Conservation (phyloP, 2,888 invertebrate genomes). For the Neoscelio sp. region DNA sequence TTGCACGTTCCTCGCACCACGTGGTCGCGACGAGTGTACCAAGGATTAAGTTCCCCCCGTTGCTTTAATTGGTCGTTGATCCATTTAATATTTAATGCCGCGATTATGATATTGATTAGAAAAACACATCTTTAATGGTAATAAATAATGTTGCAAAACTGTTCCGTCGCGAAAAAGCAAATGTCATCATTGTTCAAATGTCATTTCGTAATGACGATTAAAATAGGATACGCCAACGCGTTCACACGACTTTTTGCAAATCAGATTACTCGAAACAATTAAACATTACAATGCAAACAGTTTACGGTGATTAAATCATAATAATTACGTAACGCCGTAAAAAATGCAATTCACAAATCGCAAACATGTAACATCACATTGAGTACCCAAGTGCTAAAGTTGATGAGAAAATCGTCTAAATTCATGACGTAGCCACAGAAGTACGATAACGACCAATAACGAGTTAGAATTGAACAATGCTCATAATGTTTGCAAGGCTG, state of each 20-base stretch:
- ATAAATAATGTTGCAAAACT: background rate
- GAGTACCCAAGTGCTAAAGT: background rate
- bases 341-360: too few relatives aligned
- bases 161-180: background rate
- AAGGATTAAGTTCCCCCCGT: slow-evolving; percentile 36
- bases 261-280: too few relatives aligned
- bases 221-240: too few relatives aligned
- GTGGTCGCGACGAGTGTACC: slow-evolving; percentile 36
- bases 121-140: background rate
- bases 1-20: slow-evolving; percentile 58
- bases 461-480: slow-evolving; percentile 34
- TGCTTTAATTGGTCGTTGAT: slow-evolving; percentile 57
- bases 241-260: too few relatives aligned
- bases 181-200: too few relatives aligned
- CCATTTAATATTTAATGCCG: slow-evolving; percentile 46
- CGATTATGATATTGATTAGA: background rate
- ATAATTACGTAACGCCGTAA: too few relatives aligned
- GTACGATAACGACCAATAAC: slow-evolving; percentile 31
- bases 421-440: slow-evolving; percentile 1
- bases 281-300: too few relatives aligned
- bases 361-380: background rate
- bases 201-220: too few relatives aligned
- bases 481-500: slow-evolving; percentile 43
- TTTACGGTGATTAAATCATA: too few relatives aligned
- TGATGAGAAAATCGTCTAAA: background rate